phyloP scores from a whole-genome alignment of 2,888 invertebrate species.

The Ophioninae sp. region DNA sequence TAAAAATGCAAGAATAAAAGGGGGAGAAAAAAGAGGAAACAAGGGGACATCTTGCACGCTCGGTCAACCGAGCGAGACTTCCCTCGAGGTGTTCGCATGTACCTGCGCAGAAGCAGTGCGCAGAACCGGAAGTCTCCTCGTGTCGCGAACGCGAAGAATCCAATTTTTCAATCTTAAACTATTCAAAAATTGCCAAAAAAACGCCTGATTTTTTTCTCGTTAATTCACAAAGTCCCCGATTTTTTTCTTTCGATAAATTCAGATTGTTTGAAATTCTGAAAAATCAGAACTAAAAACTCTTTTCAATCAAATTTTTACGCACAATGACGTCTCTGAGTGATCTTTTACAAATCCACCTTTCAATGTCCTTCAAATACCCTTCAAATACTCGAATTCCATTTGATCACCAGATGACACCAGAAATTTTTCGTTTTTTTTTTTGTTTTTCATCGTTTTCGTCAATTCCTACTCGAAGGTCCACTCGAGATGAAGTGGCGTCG shows the following conservation, averaged over 20 bases:
- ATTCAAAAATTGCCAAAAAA: no score
- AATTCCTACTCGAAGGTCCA: slow-evolving; percentile 21
- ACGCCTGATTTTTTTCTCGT: slow-evolving; percentile 35
- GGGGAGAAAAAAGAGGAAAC: slow-evolving; percentile 37
- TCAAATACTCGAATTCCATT: no score
- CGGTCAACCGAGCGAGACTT: slow-evolving; percentile 57
- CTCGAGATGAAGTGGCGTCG: slow-evolving; percentile 42
- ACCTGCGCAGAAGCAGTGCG: slow-evolving; percentile 12
- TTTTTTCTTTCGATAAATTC: no score
- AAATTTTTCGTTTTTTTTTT: slow-evolving; percentile 1
- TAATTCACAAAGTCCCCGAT: no score
- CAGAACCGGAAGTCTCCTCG: slow-evolving; percentile 53
- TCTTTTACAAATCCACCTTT: no score
- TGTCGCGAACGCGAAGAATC: slow-evolving; percentile 33
- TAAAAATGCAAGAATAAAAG: neutral
- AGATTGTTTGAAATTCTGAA: no score
- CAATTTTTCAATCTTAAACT: no score
- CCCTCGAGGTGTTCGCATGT: slow-evolving; percentile 13
- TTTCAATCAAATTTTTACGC: no score
- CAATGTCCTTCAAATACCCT: no score
- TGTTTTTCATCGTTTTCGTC: slow-evolving; percentile 21
- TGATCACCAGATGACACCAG: no score
- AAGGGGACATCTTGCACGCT: slow-evolving; percentile 63
- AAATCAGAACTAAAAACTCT: no score
- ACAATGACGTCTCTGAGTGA: no score